A percentile compares a stretch with the other conserved stretches of the same genome.
Evolutionary conservation across 2,888 invertebrate genomes (phyloP).

Genomic region (Eupithecia subfuscata): DNA sequence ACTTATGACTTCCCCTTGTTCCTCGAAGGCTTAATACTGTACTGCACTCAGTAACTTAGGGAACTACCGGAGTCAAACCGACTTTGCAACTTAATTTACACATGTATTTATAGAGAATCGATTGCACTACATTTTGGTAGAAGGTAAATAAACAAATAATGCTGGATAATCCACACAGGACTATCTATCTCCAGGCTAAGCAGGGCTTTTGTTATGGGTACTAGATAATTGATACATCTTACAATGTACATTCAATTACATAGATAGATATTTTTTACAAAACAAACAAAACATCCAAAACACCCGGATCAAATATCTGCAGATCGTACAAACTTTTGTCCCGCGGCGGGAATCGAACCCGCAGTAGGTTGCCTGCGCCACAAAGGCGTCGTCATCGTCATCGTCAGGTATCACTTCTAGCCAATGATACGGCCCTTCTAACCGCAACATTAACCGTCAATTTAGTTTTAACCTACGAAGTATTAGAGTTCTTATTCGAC

Average conservation of each 20-base stretch:
- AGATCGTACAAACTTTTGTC: neutral
- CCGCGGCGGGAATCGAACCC: neutral
- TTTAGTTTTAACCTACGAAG: slow-evolving; percentile 52
- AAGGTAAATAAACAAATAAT: neutral
- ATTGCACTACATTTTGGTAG: neutral
- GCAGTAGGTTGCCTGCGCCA: neutral
- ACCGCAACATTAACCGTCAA: slow-evolving; percentile 60
- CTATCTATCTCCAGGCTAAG: neutral
- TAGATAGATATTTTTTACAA: neutral
- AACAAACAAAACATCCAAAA: no score
- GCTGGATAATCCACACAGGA: neutral
- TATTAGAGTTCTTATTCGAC: slow-evolving; percentile 61
- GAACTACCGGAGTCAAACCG: slow-evolving; percentile 64
- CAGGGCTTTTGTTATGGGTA: neutral
- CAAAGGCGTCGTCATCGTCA: neutral
- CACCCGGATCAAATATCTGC: no score
- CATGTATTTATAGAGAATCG: neutral
- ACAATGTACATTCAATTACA: neutral
- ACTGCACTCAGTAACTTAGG: slow-evolving; percentile 65
- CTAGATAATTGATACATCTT: neutral
- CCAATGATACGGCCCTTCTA: slow-evolving; percentile 61
- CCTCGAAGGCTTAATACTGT: slow-evolving; percentile 73
- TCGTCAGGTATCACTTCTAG: slow-evolving; percentile 15
- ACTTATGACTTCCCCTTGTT: slow-evolving; percentile 52
- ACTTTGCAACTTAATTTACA: slow-evolving; percentile 18